A percentile compares a stretch with the other conserved stretches of the same genome.
These are phyloP conservation scores for Endomychus coccineus DNA, from an alignment of 2,888 invertebrate genomes.

Conservation along the genomic window DNA sequence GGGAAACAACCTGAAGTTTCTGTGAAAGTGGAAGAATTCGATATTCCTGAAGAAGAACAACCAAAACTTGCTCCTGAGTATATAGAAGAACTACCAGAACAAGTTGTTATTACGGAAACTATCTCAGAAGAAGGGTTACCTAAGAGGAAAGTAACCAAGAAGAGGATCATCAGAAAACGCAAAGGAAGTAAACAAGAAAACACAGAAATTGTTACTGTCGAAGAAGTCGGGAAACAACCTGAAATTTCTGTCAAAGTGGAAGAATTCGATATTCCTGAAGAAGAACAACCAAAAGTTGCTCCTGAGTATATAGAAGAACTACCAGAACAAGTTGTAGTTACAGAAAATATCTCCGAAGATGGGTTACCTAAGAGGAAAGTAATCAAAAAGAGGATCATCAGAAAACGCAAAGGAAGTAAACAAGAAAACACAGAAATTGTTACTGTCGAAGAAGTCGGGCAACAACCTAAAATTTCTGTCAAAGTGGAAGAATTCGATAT, in stretches of 20 bases:
- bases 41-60: slow-evolving; percentile 14
- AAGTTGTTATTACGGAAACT: slow-evolving; percentile 28
- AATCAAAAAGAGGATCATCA: slow-evolving; percentile 36
- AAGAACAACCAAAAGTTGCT: background rate
- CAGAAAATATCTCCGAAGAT: slow-evolving; percentile 24
- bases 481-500: slow-evolving; percentile 25
- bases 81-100: slow-evolving; percentile 30
- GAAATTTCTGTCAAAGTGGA: slow-evolving; percentile 11
- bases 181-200: slow-evolving; percentile 40
- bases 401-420: slow-evolving; percentile 35
- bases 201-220: slow-evolving; percentile 41
- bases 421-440: slow-evolving; percentile 33
- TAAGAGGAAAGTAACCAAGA: slow-evolving; percentile 36
- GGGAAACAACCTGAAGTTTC: slow-evolving; percentile 23
- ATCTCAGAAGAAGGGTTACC: slow-evolving; percentile 27
- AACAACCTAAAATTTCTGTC: slow-evolving; percentile 30
- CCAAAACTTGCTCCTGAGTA: slow-evolving; percentile 15
- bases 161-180: slow-evolving; percentile 41
- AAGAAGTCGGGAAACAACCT: slow-evolving; percentile 14
- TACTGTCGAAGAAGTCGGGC: slow-evolving; percentile 31
- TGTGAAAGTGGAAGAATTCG: slow-evolving; percentile 13
- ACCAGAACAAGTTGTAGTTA: slow-evolving; percentile 28
- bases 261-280: background rate
- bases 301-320: slow-evolving; percentile 29
- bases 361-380: slow-evolving; percentile 29